A percentile compares a stretch with the other conserved stretches of the same genome.
Conservation (phyloP, 2,113 vertebrate species). For the Himantopus leucocephalus region DNA sequence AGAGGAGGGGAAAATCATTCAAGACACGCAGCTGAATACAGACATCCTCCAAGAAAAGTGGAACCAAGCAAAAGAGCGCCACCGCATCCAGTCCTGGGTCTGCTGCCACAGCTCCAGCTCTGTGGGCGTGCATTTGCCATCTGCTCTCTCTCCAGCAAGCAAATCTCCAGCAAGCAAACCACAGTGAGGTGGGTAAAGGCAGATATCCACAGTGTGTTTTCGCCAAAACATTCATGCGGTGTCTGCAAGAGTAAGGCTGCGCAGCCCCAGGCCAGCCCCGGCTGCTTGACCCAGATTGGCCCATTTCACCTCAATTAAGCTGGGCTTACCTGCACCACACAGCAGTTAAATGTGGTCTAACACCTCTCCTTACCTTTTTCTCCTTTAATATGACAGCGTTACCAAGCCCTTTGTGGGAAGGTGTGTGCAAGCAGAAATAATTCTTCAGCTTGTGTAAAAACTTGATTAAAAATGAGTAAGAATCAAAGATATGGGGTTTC, state of each 20-base stretch:
- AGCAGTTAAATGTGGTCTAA: neutral
- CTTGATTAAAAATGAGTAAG: neutral
- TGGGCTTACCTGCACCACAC: neutral
- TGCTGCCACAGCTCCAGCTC: slow-evolving; percentile 30
- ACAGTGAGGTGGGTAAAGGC: neutral
- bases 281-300: neutral
- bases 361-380: neutral
- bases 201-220: neutral
- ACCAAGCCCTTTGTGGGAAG: slow-evolving; percentile 15
- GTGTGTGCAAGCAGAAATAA: neutral
- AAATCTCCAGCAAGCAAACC: neutral
- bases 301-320: neutral
- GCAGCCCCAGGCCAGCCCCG: neutral
- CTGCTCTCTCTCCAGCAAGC: neutral
- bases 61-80: neutral
- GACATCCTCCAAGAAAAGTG: slow-evolving; percentile 20
- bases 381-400: slow-evolving; percentile 4
- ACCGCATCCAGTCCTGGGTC: neutral
- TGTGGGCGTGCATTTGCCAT: neutral
- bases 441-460: neutral
- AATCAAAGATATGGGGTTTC: neutral
- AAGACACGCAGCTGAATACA: slow-evolving; percentile 44
- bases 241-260: neutral
- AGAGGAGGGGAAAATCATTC: slow-evolving; percentile 21
- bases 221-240: accelerated